A percentile compares a stretch with the other conserved stretches of the same genome.
phyloP scores from a whole-genome alignment of 2,113 vertebrate genomes.

The Paradisaea rubra region DNA sequence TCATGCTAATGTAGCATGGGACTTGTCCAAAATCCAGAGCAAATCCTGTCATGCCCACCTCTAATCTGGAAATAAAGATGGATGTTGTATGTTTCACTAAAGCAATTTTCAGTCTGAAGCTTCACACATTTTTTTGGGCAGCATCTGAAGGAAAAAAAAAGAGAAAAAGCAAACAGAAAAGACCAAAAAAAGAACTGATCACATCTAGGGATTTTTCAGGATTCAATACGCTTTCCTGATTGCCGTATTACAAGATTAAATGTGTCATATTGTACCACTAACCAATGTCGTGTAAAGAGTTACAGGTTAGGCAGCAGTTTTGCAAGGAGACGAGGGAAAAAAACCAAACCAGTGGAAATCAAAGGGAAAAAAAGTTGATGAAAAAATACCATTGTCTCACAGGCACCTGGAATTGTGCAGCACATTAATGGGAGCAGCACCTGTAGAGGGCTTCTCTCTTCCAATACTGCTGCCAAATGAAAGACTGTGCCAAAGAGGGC shows the following conservation, averaged over 20 bases:
- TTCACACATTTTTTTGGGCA: background rate
- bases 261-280: background rate
- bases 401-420: background rate
- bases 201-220: background rate
- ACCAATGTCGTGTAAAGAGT: background rate
- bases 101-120: background rate
- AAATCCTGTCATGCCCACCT: background rate
- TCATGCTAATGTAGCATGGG: accelerated
- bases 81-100: background rate
- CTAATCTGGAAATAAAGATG: background rate
- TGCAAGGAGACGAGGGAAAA: background rate
- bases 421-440: accelerated
- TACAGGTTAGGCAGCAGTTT: background rate
- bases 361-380: background rate
- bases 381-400: background rate
- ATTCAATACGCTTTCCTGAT: background rate
- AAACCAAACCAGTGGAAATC: background rate
- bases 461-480: background rate
- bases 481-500: background rate
- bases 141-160: background rate
- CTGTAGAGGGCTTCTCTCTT: background rate
- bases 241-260: background rate
- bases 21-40: background rate
- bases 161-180: background rate
- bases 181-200: background rate